phyloP scores from a whole-genome alignment of 2,797 vertebrate genomes.

The Characodon lateralis region DNA sequence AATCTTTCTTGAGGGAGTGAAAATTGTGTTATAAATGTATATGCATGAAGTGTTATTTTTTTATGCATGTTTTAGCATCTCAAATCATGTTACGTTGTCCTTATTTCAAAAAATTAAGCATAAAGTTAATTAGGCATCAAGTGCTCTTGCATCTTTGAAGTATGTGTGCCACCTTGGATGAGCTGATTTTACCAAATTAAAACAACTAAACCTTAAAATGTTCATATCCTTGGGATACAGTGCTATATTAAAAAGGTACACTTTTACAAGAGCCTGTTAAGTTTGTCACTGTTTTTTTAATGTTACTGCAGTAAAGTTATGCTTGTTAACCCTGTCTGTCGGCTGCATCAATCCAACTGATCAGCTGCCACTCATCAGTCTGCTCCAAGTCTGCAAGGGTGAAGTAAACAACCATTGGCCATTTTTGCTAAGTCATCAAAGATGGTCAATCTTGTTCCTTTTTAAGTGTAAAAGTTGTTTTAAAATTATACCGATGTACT shows the following conservation, averaged over 20 bases:
- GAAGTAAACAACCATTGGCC: not conserved
- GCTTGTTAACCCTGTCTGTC: not conserved
- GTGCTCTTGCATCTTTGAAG: not conserved
- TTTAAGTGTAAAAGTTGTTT: not conserved
- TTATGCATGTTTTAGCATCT: too few relatives aligned
- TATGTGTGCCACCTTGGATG: not conserved
- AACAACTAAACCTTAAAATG: not conserved
- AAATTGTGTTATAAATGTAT: too few relatives aligned
- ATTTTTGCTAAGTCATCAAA: not conserved
- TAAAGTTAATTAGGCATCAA: too few relatives aligned
- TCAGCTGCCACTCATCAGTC: not conserved
- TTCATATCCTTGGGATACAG: not conserved
- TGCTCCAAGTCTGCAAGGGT: not conserved
- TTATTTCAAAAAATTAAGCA: too few relatives aligned
- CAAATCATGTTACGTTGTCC: too few relatives aligned
- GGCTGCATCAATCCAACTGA: not conserved
- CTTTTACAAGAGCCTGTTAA: not conserved
- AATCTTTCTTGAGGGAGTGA: too few relatives aligned
- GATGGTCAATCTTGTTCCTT: not conserved
- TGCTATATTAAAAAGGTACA: not conserved
- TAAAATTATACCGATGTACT: too few relatives aligned
- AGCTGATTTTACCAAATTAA: not conserved
- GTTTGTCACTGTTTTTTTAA: not conserved
- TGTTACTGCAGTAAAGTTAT: not conserved
- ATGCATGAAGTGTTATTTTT: too few relatives aligned